phyloP scores from a whole-genome alignment of 2,888 invertebrate species.

The Archaeoteleia sp. region DNA sequence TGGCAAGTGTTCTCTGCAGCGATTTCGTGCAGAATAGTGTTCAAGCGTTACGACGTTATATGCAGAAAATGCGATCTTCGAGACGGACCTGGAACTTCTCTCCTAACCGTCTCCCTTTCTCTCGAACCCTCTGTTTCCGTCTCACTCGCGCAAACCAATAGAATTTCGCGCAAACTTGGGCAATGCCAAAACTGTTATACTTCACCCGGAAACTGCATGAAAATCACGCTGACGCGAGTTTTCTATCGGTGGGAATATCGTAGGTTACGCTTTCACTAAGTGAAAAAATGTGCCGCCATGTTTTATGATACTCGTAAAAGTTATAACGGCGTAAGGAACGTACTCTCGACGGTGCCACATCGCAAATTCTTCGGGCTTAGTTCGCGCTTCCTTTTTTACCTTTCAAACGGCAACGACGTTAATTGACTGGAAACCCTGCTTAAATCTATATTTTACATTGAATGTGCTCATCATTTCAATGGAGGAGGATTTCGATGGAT shows the following conservation, averaged over 20 bases:
- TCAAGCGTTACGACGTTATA: conserved; percentile 16
- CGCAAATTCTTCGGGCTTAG: conserved; percentile 26
- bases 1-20: conserved; percentile 32
- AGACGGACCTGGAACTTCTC: conserved; percentile 7
- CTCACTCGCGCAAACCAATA: conserved; percentile 23
- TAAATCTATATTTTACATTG: conserved; percentile 5
- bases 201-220: conserved; percentile 23
- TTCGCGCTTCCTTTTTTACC: conserved; percentile 4
- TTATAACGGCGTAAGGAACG: conserved; percentile 19
- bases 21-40: conserved; percentile 17
- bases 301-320: conserved; percentile 30
- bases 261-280: conserved; percentile 5
- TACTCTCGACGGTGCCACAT: conserved; percentile 17
- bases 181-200: conserved; percentile 10
- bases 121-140: background rate
- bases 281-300: conserved; percentile 28
- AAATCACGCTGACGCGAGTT: conserved; percentile 15
- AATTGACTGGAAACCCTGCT: conserved; percentile 24
- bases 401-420: conserved; percentile 26
- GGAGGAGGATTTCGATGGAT: too few relatives aligned
- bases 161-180: conserved; percentile 29
- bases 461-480: background rate
- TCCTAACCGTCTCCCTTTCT: too few relatives aligned
- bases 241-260: conserved; percentile 3
- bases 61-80: conserved; percentile 23